phyloP scores from a whole-genome alignment of 53 echinoderm and acorn worm genomes.

The Arbacia lixula region DNA sequence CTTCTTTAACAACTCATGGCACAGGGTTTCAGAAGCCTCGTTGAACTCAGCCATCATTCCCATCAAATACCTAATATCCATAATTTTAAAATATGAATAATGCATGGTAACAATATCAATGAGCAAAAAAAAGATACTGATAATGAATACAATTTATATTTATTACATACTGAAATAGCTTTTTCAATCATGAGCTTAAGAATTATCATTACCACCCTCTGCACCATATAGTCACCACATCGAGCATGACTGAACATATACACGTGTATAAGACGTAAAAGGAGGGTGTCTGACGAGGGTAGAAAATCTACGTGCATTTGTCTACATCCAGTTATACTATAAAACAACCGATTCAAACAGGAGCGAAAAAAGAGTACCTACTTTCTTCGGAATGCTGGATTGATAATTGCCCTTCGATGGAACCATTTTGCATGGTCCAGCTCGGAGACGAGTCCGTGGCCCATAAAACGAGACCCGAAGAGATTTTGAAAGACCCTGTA shows the following conservation, averaged over 20 bases:
- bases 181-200: too few species aligned
- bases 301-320: too few species aligned
- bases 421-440: constrained; percentile 58
- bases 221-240: too few species aligned
- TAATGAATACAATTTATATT: too few species aligned
- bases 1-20: constrained; percentile 35
- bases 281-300: too few species aligned
- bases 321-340: too few species aligned
- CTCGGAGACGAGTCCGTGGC: constrained; percentile 60
- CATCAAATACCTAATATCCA: constrained; percentile 58
- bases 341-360: not conserved
- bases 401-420: constrained; percentile 50
- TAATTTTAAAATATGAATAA: not conserved
- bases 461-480: constrained; percentile 66
- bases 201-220: too few species aligned
- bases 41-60: constrained; percentile 71
- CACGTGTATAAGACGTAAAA: too few species aligned
- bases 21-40: constrained; percentile 59
- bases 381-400: constrained; percentile 72
- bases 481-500: constrained; percentile 45
- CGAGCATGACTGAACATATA: too few species aligned
- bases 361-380: constrained; percentile 40
- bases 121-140: too few species aligned
- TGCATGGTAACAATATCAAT: too few species aligned
- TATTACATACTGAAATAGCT: too few species aligned